phyloP scores from a whole-genome alignment of 2,888 invertebrate species.

The Gandaritis pyraliata region DNA sequence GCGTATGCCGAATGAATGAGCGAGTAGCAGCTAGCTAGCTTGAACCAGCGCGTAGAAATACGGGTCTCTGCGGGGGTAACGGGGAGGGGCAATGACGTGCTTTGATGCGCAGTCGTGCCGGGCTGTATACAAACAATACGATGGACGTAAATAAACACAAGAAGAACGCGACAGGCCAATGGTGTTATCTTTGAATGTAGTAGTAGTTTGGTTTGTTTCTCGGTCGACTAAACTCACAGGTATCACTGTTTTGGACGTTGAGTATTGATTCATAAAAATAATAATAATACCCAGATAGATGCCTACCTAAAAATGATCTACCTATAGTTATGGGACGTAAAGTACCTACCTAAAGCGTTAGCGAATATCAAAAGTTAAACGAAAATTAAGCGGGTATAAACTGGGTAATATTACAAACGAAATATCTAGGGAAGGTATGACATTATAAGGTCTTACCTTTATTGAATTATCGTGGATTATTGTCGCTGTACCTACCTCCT shows the following conservation, averaged over 20 bases:
- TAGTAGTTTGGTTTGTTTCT: constrained; percentile 14
- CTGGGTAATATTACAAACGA: no score
- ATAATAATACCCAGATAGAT: no score
- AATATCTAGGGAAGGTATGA: no score
- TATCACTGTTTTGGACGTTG: not conserved
- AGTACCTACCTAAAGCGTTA: no score
- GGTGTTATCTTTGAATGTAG: constrained; percentile 73
- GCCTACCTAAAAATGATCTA: no score
- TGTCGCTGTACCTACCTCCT: no score
- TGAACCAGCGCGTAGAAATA: constrained; percentile 75
- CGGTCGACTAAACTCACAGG: constrained; percentile 16
- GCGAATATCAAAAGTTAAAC: no score
- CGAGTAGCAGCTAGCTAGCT: constrained; percentile 62
- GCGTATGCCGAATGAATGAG: constrained; percentile 83
- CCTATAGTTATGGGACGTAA: no score
- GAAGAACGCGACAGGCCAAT: constrained; percentile 70
- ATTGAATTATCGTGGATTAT: no score
- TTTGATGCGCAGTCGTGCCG: constrained; percentile 83
- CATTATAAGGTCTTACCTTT: no score
- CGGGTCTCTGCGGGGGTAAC: constrained; percentile 69
- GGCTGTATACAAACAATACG: constrained; percentile 85
- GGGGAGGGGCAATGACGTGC: constrained; percentile 74
- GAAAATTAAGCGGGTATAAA: no score
- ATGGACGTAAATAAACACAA: constrained; percentile 84
- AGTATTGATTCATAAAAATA: no score